Percentiles rank a stretch among this genome's conserved stretches.
phyloP scores from a whole-genome alignment of 2,113 vertebrate species.

The Leptocoma aspasia region DNA sequence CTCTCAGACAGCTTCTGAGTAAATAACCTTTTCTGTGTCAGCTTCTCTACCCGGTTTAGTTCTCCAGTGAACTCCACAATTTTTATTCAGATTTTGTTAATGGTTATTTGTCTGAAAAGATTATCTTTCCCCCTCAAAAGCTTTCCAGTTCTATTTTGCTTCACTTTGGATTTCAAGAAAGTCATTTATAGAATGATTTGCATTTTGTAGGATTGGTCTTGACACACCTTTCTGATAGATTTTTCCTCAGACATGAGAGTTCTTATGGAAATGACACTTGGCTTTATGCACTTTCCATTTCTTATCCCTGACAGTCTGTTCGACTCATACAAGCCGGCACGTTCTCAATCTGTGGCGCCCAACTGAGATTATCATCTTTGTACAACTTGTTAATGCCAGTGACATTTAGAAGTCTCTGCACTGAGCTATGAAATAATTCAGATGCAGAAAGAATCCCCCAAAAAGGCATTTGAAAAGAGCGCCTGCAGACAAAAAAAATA shows the following conservation, averaged over 20 bases:
- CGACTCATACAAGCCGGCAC: not conserved
- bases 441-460: not conserved
- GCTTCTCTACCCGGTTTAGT: not conserved
- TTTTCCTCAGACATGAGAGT: not conserved
- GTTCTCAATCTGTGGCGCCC: not conserved
- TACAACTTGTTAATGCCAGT: conserved; percentile 58
- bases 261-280: conserved; percentile 51
- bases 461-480: not conserved
- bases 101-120: not conserved
- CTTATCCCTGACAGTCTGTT: not conserved
- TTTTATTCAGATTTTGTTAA: not conserved
- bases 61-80: not conserved
- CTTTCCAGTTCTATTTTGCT: conserved; percentile 8
- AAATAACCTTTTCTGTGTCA: not conserved
- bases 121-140: not conserved
- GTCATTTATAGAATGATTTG: conserved; percentile 23
- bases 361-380: conserved; percentile 46
- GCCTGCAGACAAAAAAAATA: not conserved
- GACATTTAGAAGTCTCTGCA: conserved; percentile 46
- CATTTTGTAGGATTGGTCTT: conserved; percentile 20
- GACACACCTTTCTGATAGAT: conserved; percentile 36
- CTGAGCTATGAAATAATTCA: conserved; percentile 53
- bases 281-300: conserved; percentile 43
- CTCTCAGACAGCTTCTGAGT: not conserved
- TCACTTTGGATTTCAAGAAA: not conserved